Conservation (phyloP, 2,797 vertebrate species). For the Gephyroberyx darwinii region DNA sequence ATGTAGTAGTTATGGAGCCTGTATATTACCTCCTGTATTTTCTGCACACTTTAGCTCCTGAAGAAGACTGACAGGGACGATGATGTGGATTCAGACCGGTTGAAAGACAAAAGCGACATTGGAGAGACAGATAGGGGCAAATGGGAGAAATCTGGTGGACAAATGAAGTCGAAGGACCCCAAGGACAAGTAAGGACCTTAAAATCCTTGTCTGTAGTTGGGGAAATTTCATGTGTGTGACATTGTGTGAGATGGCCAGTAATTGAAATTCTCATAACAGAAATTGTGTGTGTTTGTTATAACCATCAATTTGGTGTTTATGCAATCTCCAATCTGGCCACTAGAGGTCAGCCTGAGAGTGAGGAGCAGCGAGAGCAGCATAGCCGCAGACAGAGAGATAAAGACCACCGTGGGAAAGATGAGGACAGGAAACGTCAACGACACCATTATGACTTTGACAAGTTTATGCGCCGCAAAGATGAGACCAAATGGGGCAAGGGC, state of each 20-base stretch:
- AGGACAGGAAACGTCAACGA: constrained; percentile 89
- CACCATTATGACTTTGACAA: constrained; percentile 91
- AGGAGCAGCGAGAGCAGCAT: constrained; percentile 89
- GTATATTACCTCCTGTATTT: not conserved
- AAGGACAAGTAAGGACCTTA: constrained; percentile 88
- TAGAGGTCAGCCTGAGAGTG: constrained; percentile 86
- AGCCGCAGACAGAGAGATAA: constrained; percentile 89
- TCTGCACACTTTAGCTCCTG: constrained; percentile 84
- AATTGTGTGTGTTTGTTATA: not conserved
- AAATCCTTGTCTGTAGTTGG: not conserved
- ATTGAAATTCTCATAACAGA: not conserved
- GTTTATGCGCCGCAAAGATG: constrained; percentile 92
- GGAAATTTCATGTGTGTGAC: not conserved
- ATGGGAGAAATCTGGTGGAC: constrained; percentile 85
- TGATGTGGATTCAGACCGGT: constrained; percentile 85
- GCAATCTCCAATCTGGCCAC: constrained; percentile 34
- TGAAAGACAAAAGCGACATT: constrained; percentile 89
- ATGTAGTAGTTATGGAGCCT: not conserved
- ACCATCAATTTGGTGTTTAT: not conserved
- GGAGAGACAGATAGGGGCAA: constrained; percentile 85
- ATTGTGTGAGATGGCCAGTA: not conserved
- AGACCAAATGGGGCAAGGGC: constrained; percentile 93
- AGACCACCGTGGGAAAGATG: constrained; percentile 88
- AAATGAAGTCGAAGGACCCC: constrained; percentile 83
- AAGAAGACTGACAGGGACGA: constrained; percentile 96